Evolutionary conservation across 2,888 invertebrate genomes (phyloP), one percentile per base, ranked within the genome.

Genomic region (Patella ulyssiponensis): DNA sequence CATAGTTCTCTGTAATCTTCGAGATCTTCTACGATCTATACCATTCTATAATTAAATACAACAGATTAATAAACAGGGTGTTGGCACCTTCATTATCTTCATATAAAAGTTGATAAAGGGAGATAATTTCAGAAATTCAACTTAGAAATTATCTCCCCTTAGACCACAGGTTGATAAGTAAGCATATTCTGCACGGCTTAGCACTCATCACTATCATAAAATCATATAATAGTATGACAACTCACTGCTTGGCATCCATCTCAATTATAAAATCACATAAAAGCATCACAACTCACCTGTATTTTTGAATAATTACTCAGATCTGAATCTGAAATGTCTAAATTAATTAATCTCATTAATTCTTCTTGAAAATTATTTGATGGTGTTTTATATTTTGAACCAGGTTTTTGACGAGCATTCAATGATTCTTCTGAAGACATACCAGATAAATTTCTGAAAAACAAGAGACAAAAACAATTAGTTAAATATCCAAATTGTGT

Each of bases 291-390:
- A 74, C 73, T 74, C 79, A 86, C 84, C 79, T 85, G 74, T 52
- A 85, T 73, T 64, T 64, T 64, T 11, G 64, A 64, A 64, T 64
- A 64, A 33, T 83, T 83, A 53, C 84, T 85, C 11, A 87, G 85
- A 73, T 88, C 87, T 78, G 83, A 86, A 75, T 88, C 87, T 20
- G 86, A 85, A 14, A 87, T 77, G 76, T 88, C 88, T 7, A 87
- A 96, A 92, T 96, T 96, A 88, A 97, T 97, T 51, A 97, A 93
- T 73, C 96, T 94, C 93, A 97, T 95, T 33, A 96, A 92, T 90
- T 97, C 97, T 91, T 97, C 96, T 93, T 97, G 95, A 52, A 95
- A 93, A 33, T 94, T 95, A 84, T 94, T 84, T 11, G 82, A 82
- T 3, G 82, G 80, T 27, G 79, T 81, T 69, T 85, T 86, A 52